A percentile compares a stretch with the other conserved stretches of the same genome.
These are phyloP conservation scores for Melieria crassipennis DNA, from an alignment of 2,888 invertebrate species.

Conservation along the genomic window DNA sequence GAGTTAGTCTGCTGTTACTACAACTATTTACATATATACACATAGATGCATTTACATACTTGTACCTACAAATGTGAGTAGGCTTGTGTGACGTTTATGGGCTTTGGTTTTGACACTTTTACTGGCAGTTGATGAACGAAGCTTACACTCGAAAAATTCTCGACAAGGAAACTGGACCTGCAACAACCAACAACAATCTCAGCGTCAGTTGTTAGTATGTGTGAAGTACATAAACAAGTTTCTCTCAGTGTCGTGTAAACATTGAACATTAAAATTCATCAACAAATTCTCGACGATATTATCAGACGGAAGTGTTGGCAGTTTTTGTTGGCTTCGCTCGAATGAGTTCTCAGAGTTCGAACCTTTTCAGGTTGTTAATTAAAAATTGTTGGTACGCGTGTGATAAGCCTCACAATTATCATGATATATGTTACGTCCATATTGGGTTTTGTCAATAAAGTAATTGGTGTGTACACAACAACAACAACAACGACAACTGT, in stretches of 20 bases:
- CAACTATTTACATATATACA: not conserved
- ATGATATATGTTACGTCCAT: not conserved
- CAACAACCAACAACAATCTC: too few species aligned
- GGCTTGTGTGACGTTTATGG: not conserved
- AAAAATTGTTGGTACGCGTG: conserved; percentile 9
- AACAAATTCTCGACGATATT: not conserved
- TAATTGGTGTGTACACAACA: conserved; percentile 3
- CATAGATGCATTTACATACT: not conserved
- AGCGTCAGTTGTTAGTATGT: too few species aligned
- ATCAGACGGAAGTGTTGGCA: conserved; percentile 12
- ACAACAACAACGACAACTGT: not conserved
- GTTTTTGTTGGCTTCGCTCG: not conserved
- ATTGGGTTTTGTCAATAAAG: not conserved
- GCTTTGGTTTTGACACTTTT: too few species aligned
- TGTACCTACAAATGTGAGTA: not conserved
- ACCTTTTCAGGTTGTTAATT: conserved; percentile 7
- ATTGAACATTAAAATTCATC: conserved; percentile 2
- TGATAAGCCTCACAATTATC: conserved; percentile 6
- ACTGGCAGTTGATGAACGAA: too few species aligned
- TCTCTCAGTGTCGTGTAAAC: too few species aligned
- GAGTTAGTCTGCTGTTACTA: too few species aligned
- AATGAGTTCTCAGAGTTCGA: conserved; percentile 5
- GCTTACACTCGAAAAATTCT: too few species aligned
- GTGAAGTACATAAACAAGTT: too few species aligned
- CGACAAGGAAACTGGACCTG: too few species aligned